A percentile compares a stretch with the other conserved stretches of the same genome.
Evolutionary conservation across 2,888 invertebrate genomes (phyloP).

Genomic region (Rhogogaster chlorosoma): DNA sequence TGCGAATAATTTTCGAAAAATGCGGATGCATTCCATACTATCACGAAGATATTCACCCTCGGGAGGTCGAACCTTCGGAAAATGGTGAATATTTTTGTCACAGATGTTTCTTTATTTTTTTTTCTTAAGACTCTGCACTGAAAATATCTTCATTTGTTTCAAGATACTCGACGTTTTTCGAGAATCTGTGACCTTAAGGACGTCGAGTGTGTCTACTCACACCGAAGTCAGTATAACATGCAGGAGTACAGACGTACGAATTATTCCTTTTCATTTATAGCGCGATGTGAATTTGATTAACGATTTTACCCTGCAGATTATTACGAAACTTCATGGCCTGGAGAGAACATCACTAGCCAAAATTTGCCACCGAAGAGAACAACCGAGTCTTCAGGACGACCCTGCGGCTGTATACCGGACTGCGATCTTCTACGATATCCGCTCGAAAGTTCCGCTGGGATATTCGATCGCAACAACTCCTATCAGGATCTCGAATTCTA

Average conservation of each 20-base stretch:
- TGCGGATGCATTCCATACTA: constrained; percentile 84
- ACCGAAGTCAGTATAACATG: constrained; percentile 68
- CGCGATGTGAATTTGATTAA: not conserved
- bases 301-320: constrained; percentile 56
- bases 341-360: constrained; percentile 63
- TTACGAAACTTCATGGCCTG: constrained; percentile 76
- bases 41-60: not conserved
- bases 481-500: constrained; percentile 78
- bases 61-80: constrained; percentile 73
- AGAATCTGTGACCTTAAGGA: constrained; percentile 80
- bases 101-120: not conserved
- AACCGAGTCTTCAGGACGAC: constrained; percentile 54
- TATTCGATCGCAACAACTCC: constrained; percentile 78
- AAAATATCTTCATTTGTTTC: not conserved
- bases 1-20: constrained; percentile 75
- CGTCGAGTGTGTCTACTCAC: constrained; percentile 75
- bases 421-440: constrained; percentile 83
- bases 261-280: not conserved
- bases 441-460: constrained; percentile 83
- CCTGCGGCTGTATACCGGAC: constrained; percentile 82
- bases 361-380: constrained; percentile 51
- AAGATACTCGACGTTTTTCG: constrained; percentile 4
- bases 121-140: not conserved
- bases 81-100: constrained; percentile 68
- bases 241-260: not conserved